phyloP scores from a whole-genome alignment of 1,140 invertebrate species.

The Batillaria attramentaria region DNA sequence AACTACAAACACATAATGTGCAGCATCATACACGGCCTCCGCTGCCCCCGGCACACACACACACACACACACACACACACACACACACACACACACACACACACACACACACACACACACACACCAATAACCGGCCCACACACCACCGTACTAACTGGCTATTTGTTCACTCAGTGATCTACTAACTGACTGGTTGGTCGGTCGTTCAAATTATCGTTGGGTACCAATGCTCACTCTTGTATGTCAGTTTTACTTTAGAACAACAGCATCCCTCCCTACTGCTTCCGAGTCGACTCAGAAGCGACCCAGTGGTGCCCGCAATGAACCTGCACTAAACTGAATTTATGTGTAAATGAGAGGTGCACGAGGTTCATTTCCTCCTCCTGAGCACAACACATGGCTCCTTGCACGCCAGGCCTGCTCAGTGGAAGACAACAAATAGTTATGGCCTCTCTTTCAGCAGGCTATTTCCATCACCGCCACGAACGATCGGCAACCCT shows the following conservation, averaged over 20 bases:
- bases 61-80: conserved; percentile 6
- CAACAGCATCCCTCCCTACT: background rate
- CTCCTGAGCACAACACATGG: too few species aligned
- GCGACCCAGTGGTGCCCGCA: too few species aligned
- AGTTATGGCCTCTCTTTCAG: too few species aligned
- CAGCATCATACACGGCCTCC: background rate
- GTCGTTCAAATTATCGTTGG: background rate
- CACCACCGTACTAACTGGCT: background rate
- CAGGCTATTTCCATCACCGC: too few species aligned
- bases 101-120: conserved; percentile 23
- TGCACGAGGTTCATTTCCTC: too few species aligned
- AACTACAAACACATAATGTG: background rate
- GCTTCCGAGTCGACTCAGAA: too few species aligned
- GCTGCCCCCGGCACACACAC: background rate
- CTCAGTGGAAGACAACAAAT: too few species aligned
- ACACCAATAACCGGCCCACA: background rate
- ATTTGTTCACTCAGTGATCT: background rate
- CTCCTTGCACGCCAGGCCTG: too few species aligned
- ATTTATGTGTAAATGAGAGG: too few species aligned
- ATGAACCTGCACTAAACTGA: too few species aligned
- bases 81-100: background rate
- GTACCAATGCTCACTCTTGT: background rate
- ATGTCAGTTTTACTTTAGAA: background rate
- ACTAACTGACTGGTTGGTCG: background rate
- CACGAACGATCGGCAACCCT: too few species aligned